A percentile compares a stretch with the other conserved stretches of the same genome.
These are phyloP conservation scores for Microplitis mediator DNA, from an alignment of 1,140 invertebrate genomes.

Conservation along the genomic window DNA sequence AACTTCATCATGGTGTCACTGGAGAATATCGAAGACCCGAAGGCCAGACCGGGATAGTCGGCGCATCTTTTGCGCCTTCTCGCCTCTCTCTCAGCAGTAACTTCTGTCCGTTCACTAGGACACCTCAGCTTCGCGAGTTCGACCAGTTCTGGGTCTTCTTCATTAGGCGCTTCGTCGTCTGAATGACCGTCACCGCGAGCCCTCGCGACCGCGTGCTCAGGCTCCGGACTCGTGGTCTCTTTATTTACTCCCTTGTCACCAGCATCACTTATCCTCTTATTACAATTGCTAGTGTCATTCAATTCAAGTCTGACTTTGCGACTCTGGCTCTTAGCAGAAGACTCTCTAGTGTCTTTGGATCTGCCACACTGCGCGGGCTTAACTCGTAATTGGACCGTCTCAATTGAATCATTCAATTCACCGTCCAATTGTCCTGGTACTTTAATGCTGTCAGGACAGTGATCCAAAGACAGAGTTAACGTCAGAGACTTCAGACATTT, in stretches of 20 bases:
- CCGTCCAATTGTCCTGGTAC: constrained; percentile 2
- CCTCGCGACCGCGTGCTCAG: constrained; percentile 63
- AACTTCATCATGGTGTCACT: constrained; percentile 98
- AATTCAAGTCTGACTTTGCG: neutral
- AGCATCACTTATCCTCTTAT: neutral
- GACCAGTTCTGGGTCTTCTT: constrained; percentile 76
- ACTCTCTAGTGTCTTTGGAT: constrained; percentile 29
- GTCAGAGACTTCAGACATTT: neutral
- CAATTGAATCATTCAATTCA: constrained; percentile 8
- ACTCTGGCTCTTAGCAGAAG: neutral
- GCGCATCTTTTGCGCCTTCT: constrained; percentile 78
- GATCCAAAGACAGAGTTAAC: neutral
- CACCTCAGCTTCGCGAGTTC: constrained; percentile 83
- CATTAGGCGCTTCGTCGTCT: constrained; percentile 57
- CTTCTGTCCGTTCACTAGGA: constrained; percentile 84
- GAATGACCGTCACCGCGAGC: constrained; percentile 63
- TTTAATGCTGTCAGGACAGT: neutral
- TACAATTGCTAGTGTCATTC: constrained; percentile 1
- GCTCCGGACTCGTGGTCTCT: constrained; percentile 45
- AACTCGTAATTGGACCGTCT: constrained; percentile 25
- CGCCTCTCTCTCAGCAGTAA: constrained; percentile 82
- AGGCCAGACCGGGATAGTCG: constrained; percentile 90
- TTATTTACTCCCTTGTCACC: neutral
- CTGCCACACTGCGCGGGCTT: constrained; percentile 59
- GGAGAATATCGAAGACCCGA: constrained; percentile 90